Conservation (phyloP, 2,888 invertebrate genomes). For the Calameuta idolon region DNA sequence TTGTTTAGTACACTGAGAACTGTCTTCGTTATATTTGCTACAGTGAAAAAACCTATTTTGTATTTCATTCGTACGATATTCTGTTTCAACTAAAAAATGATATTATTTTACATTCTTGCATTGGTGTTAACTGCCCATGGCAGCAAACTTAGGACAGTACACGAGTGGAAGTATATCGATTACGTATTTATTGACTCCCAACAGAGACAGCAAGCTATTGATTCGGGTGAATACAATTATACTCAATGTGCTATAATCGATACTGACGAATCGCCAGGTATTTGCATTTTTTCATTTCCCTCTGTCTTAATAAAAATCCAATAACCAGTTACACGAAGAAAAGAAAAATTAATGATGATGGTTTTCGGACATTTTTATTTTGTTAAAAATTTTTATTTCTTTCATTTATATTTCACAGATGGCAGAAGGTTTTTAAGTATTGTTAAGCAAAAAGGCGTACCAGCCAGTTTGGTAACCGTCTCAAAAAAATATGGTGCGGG, state of each 20-base stretch:
- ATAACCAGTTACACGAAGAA: background rate
- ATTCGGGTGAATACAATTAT: slow-evolving; percentile 61
- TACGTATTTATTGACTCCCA: slow-evolving; percentile 73
- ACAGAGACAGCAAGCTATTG: slow-evolving; percentile 71
- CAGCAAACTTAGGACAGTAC: slow-evolving; percentile 58
- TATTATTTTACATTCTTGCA: background rate
- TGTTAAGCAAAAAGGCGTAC: slow-evolving; percentile 75
- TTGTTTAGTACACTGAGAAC: background rate
- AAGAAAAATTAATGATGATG: no score
- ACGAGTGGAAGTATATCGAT: slow-evolving; percentile 81
- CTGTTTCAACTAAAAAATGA: background rate
- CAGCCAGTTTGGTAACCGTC: slow-evolving; percentile 76
- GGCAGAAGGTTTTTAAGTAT: slow-evolving; percentile 74
- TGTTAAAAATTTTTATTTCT: no score
- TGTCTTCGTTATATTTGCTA: background rate
- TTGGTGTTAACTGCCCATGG: background rate
- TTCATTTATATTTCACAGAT: slow-evolving; percentile 24
- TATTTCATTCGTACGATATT: background rate
- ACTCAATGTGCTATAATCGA: slow-evolving; percentile 41
- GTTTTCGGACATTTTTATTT: background rate
- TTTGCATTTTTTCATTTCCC: background rate
- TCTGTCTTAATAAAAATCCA: background rate
- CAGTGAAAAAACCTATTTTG: background rate
- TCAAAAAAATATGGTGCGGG: slow-evolving; percentile 60
- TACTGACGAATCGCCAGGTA: slow-evolving; percentile 37